Conservation (phyloP, 2,888 invertebrate genomes). For the Anorthoa munda region DNA sequence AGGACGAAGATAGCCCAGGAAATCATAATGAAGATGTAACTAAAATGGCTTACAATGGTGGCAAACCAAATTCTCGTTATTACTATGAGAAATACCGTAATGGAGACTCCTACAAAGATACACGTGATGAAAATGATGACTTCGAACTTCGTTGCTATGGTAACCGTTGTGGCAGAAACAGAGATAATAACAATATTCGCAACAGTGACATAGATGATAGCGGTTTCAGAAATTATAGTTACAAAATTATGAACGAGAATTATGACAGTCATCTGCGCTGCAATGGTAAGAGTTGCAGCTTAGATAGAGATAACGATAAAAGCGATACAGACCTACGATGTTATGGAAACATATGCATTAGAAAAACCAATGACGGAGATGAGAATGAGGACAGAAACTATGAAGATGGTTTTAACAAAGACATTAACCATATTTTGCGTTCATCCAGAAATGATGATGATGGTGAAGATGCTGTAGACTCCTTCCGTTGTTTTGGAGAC, state of each 20-base stretch:
- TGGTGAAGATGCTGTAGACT: not conserved
- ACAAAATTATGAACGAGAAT: slow-evolving; percentile 17
- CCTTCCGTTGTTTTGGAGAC: slow-evolving; percentile 19
- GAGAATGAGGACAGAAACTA: too few relatives aligned
- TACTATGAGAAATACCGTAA: not conserved
- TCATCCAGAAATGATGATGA: slow-evolving; percentile 1
- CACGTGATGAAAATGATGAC: not conserved
- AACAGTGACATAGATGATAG: slow-evolving; percentile 2
- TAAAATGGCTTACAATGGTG: too few relatives aligned
- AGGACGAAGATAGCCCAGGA: slow-evolving; percentile 20
- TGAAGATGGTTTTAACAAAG: not conserved
- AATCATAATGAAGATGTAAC: slow-evolving; percentile 25
- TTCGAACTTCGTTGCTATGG: slow-evolving; percentile 12
- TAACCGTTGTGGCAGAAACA: not conserved
- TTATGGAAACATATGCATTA: slow-evolving; percentile 25
- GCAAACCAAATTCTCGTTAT: not conserved
- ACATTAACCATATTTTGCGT: not conserved
- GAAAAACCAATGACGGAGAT: not conserved
- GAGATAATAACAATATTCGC: not conserved
- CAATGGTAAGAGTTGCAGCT: slow-evolving; percentile 10
- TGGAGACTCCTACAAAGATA: not conserved
- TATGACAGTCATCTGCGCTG: slow-evolving; percentile 24
- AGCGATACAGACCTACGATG: slow-evolving; percentile 15
- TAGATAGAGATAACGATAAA: not conserved
- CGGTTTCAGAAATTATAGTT: slow-evolving; percentile 24